A percentile compares a stretch with the other conserved stretches of the same genome.
phyloP scores from a whole-genome alignment of 2,888 invertebrate species.

The Gonocerus acuteangulatus region DNA sequence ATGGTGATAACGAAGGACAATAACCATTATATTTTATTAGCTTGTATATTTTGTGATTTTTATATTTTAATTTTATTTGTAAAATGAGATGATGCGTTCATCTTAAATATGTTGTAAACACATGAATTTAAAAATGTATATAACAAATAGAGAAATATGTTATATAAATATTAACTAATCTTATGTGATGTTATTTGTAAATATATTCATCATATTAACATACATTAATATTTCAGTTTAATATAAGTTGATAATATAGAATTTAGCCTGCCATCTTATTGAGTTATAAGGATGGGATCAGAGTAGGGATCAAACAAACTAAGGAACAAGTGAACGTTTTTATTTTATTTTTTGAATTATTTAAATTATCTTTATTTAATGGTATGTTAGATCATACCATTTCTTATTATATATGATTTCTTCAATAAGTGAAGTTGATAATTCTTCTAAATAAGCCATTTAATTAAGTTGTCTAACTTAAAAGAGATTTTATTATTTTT shows the following conservation, averaged over 20 bases:
- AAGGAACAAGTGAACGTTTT: neutral
- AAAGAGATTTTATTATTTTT: too few species aligned
- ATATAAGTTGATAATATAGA: neutral
- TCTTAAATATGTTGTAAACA: neutral
- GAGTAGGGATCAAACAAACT: neutral
- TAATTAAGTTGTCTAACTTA: too few species aligned
- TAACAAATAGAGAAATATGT: conserved; percentile 25
- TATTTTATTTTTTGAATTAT: neutral
- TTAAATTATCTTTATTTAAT: neutral
- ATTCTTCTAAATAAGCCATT: too few species aligned
- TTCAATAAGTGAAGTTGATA: too few species aligned
- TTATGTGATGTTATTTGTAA: conserved; percentile 24
- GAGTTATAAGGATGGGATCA: neutral
- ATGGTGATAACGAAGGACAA: conserved; percentile 49
- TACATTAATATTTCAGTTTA: conserved; percentile 8
- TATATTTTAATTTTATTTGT: conserved; percentile 25
- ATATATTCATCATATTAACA: conserved; percentile 20
- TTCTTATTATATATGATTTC: neutral
- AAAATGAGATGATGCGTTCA: conserved; percentile 10
- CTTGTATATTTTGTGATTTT: conserved; percentile 23
- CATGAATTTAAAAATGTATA: conserved; percentile 18
- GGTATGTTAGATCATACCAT: neutral
- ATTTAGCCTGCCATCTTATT: neutral
- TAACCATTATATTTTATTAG: conserved; percentile 21
- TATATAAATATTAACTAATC: conserved; percentile 20